Percentiles rank a stretch among this genome's conserved stretches.
Evolutionary conservation across 2,888 invertebrate genomes (phyloP).

Genomic region (Gerris lacustris): DNA sequence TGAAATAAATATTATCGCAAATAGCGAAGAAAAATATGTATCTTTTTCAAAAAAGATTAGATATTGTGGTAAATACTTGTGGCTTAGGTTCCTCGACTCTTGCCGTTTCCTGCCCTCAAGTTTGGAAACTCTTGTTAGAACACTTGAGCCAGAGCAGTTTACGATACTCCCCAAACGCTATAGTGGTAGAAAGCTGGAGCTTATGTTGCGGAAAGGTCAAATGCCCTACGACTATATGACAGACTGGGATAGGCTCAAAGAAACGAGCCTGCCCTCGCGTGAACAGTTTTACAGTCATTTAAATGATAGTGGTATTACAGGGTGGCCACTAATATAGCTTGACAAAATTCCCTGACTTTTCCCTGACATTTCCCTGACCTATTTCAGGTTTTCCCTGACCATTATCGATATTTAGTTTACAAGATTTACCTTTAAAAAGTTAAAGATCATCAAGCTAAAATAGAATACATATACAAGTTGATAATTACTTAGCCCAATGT

Average conservation of each 20-base stretch:
- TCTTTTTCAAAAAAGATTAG: slow-evolving; percentile 4
- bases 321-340: too few relatives aligned
- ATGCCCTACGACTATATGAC: slow-evolving; percentile 29
- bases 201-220: slow-evolving; percentile 20
- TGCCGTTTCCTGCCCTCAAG: background rate
- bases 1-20: slow-evolving; percentile 30
- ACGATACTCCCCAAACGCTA: slow-evolving; percentile 13
- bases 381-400: too few relatives aligned
- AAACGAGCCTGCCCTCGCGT: slow-evolving; percentile 27
- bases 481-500: too few relatives aligned
- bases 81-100: background rate
- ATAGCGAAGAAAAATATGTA: slow-evolving; percentile 33
- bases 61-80: background rate
- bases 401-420: too few relatives aligned
- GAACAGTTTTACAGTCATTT: slow-evolving; percentile 29
- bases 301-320: slow-evolving; percentile 26
- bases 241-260: slow-evolving; percentile 17
- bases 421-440: too few relatives aligned
- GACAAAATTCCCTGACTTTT: too few relatives aligned
- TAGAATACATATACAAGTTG: too few relatives aligned
- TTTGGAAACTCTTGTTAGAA: slow-evolving; percentile 4
- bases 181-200: background rate
- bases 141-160: slow-evolving; percentile 10
- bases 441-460: too few relatives aligned
- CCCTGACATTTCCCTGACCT: too few relatives aligned